Evolutionary conservation across 2,797 vertebrate species (phyloP).

Genomic region (Neoniphon sammara): DNA sequence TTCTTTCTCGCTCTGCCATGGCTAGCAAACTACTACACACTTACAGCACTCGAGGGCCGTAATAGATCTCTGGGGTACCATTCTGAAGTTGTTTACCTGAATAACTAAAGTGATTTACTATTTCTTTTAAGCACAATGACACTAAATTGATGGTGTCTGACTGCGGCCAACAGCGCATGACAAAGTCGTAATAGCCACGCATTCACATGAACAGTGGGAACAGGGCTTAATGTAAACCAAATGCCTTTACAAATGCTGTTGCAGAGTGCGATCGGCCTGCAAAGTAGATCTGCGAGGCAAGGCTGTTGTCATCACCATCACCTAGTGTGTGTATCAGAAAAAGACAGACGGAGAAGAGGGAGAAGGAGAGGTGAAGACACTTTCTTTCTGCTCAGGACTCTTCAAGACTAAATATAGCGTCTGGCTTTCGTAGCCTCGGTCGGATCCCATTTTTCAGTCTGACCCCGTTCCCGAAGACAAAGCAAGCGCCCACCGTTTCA

Average conservation of each 20-base stretch:
- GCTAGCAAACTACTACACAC: constrained; percentile 34
- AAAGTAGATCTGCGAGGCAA: constrained; percentile 43
- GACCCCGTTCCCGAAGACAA: constrained; percentile 67
- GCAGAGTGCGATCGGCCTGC: constrained; percentile 28
- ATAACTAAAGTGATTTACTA: constrained; percentile 69
- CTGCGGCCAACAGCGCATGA: constrained; percentile 59
- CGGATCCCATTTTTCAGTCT: constrained; percentile 76
- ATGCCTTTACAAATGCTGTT: constrained; percentile 38
- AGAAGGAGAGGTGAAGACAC: constrained; percentile 64
- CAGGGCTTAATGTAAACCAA: constrained; percentile 65
- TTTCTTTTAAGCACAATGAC: constrained; percentile 57
- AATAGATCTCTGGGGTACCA: constrained; percentile 58
- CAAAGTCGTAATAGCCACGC: constrained; percentile 56
- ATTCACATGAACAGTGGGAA: constrained; percentile 43
- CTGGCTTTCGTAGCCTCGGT: constrained; percentile 61
- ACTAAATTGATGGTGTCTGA: constrained; percentile 71
- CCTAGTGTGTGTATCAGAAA: constrained; percentile 48
- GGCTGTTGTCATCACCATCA: constrained; percentile 61
- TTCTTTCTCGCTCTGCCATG: constrained; percentile 54
- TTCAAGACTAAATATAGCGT: constrained; percentile 73
- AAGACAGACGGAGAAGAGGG: constrained; percentile 60
- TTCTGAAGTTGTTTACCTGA: constrained; percentile 69
- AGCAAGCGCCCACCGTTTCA: constrained; percentile 51
- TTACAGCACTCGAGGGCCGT: constrained; percentile 36
- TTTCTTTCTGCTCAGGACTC: constrained; percentile 53